Evolutionary conservation across 2,797 vertebrate species (phyloP).

Genomic region (Lepus oiostolus): DNA sequence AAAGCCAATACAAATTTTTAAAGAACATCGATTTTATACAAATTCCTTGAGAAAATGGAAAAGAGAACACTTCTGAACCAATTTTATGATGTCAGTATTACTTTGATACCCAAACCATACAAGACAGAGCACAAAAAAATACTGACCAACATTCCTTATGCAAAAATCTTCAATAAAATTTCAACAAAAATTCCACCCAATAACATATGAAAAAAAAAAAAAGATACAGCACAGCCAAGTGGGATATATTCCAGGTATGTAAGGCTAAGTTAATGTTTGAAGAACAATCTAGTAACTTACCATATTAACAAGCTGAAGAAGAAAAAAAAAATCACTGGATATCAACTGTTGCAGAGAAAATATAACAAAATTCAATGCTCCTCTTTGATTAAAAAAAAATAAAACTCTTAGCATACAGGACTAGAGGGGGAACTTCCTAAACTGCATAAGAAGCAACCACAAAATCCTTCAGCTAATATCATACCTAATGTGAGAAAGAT

Average conservation of each 20-base stretch:
- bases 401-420: constrained; percentile 3
- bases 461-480: not conserved
- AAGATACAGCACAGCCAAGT: not conserved
- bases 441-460: not conserved
- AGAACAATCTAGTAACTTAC: not conserved
- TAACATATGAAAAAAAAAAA: not conserved
- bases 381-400: not conserved
- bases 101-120: not conserved
- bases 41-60: constrained; percentile 15
- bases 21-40: constrained; percentile 32
- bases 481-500: not conserved
- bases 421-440: not conserved
- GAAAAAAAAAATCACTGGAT: not conserved
- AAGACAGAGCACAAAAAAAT: not conserved
- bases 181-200: not conserved
- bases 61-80: not conserved
- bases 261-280: not conserved
- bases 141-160: not conserved
- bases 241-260: not conserved
- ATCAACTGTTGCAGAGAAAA: not conserved
- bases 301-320: constrained; percentile 14
- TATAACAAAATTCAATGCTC: not conserved
- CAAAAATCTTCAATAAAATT: not conserved
- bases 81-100: not conserved
- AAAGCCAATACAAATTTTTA: constrained; percentile 4